Conservation (phyloP, 2,888 invertebrate genomes). For the Andrena fulva region DNA sequence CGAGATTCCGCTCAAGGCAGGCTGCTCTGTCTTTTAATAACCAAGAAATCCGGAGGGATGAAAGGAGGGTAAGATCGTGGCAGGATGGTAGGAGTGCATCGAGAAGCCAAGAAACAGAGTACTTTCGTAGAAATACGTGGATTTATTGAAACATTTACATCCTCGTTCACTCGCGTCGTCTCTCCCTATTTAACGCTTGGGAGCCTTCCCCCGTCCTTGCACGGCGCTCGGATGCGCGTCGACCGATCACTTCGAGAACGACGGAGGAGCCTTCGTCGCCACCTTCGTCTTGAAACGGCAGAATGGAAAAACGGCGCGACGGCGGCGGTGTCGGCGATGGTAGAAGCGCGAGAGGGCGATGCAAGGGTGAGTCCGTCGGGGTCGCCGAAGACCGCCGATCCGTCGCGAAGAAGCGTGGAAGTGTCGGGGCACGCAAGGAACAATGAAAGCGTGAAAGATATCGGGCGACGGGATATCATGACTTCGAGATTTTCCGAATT, state of each 20-base stretch:
- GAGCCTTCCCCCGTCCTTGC: background rate
- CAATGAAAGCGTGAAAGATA: slow-evolving; percentile 60
- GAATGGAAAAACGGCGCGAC: slow-evolving; percentile 2
- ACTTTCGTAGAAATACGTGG: slow-evolving; percentile 83
- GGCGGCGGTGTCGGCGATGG: slow-evolving; percentile 15
- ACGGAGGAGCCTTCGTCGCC: slow-evolving; percentile 10
- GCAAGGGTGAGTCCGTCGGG: background rate
- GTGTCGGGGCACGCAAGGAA: slow-evolving; percentile 41
- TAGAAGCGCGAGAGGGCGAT: background rate
- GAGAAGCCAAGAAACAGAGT: background rate
- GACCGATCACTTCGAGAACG: slow-evolving; percentile 30
- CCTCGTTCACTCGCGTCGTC: slow-evolving; percentile 71
- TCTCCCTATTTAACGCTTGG: slow-evolving; percentile 28
- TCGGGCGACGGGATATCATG: slow-evolving; percentile 57
- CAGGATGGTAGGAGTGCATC: no score
- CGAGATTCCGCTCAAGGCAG: no score
- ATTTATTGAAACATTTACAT: slow-evolving; percentile 84
- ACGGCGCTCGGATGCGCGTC: background rate
- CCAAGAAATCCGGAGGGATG: no score
- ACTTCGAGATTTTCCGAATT: slow-evolving; percentile 49
- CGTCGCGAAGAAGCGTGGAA: slow-evolving; percentile 25
- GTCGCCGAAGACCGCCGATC: background rate
- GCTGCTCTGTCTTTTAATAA: no score
- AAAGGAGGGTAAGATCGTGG: no score
- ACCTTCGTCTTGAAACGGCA: slow-evolving; percentile 23